These are phyloP conservation scores for Odontamblyopus rebecca DNA, from an alignment of 2,797 vertebrate genomes.

Conservation along the genomic window DNA sequence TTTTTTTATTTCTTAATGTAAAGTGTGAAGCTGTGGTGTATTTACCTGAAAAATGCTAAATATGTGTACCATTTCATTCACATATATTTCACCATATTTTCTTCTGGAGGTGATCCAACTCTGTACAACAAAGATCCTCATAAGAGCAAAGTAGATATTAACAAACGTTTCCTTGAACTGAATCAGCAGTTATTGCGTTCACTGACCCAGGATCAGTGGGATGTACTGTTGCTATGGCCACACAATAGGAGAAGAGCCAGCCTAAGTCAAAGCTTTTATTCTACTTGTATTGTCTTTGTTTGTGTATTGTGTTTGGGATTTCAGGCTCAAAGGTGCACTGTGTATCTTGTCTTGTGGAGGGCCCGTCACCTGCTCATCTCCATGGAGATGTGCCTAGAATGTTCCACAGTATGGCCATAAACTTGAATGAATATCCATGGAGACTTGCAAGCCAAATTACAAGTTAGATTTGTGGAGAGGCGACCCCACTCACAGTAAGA, in stretches of 20 bases:
- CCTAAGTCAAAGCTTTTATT: not conserved
- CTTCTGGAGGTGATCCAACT: slow-evolving; percentile 17
- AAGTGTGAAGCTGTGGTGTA: slow-evolving; percentile 66
- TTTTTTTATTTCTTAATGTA: slow-evolving; percentile 71
- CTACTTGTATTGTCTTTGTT: too few relatives aligned
- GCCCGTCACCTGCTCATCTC: too few relatives aligned
- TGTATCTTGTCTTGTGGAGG: too few relatives aligned
- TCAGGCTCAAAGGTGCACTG: not conserved
- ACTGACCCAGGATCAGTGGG: slow-evolving; percentile 23
- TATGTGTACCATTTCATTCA: slow-evolving; percentile 49
- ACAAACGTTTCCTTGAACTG: slow-evolving; percentile 14
- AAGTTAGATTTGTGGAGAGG: too few relatives aligned
- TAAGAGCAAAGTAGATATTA: slow-evolving; percentile 39
- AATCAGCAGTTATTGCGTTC: slow-evolving; percentile 15
- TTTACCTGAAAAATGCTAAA: slow-evolving; percentile 66
- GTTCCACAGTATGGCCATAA: too few relatives aligned
- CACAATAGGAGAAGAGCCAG: not conserved
- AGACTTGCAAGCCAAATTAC: too few relatives aligned
- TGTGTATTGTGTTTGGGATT: not conserved
- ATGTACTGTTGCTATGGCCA: not conserved
- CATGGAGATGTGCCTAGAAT: too few relatives aligned
- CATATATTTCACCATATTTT: slow-evolving; percentile 10
- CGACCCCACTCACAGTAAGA: too few relatives aligned
- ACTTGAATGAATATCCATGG: too few relatives aligned
- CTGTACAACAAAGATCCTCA: slow-evolving; percentile 35